These are phyloP conservation scores for Saturnia pavonia DNA, from an alignment of 2,888 invertebrate genomes.

Conservation along the genomic window DNA sequence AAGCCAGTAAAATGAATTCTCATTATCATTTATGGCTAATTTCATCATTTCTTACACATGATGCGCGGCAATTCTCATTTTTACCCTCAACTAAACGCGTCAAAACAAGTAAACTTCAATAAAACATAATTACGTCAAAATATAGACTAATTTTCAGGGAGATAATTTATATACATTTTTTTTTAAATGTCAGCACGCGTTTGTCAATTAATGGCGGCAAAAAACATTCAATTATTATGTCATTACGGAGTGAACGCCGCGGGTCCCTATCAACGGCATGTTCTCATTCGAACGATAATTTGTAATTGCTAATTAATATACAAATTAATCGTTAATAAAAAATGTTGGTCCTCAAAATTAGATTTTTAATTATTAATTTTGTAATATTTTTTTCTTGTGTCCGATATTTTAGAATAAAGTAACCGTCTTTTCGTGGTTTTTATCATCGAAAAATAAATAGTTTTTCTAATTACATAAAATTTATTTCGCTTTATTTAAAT, in stretches of 20 bases:
- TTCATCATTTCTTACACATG: too few species aligned
- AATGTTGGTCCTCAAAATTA: not conserved
- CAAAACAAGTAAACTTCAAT: not conserved
- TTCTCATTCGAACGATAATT: constrained; percentile 28
- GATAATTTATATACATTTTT: constrained; percentile 2
- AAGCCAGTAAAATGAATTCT: too few species aligned
- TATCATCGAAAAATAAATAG: too few species aligned
- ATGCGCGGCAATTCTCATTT: too few species aligned
- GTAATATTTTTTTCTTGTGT: too few species aligned
- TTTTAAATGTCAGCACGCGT: constrained; percentile 26
- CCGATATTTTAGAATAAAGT: too few species aligned
- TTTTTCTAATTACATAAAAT: too few species aligned
- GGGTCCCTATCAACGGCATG: constrained; percentile 21
- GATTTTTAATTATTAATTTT: not conserved
- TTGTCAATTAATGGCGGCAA: constrained; percentile 25
- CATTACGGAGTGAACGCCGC: constrained; percentile 26
- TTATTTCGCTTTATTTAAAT: too few species aligned
- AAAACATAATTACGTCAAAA: not conserved
- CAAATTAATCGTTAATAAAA: constrained; percentile 7
- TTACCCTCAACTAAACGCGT: too few species aligned
- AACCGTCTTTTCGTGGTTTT: too few species aligned
- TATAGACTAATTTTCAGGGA: not conserved
- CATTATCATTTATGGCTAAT: too few species aligned
- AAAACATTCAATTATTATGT: constrained; percentile 39
- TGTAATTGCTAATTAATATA: constrained; percentile 37